phyloP scores from a whole-genome alignment of 2,888 invertebrate species.

The Mythimna loreyi region DNA sequence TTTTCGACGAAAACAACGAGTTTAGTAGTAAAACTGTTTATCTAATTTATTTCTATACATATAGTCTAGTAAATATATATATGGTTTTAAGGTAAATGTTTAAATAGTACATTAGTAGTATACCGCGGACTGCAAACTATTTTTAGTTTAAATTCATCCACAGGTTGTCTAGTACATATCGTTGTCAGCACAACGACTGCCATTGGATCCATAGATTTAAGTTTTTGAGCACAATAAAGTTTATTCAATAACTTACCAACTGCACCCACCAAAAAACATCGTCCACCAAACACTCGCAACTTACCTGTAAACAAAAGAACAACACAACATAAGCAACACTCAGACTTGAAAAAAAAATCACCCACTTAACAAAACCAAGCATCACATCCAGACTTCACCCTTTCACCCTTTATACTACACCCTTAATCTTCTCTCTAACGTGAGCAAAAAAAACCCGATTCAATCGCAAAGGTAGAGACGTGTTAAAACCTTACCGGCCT shows the following conservation, averaged over 20 bases:
- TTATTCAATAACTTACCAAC: constrained; percentile 19
- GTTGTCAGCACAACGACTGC: too few species aligned
- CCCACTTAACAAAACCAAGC: constrained; percentile 58
- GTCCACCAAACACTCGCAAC: constrained; percentile 10
- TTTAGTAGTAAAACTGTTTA: too few species aligned
- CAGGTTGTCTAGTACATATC: too few species aligned
- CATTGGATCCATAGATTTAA: too few species aligned
- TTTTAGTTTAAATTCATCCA: too few species aligned
- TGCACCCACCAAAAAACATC: not conserved
- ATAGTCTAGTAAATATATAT: too few species aligned
- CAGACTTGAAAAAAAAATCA: constrained; percentile 32
- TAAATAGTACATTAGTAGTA: too few species aligned
- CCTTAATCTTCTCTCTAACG: constrained; percentile 66
- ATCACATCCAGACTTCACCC: constrained; percentile 65
- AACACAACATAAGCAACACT: constrained; percentile 39
- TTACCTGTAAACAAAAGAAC: constrained; percentile 58
- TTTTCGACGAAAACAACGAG: not conserved
- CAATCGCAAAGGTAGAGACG: constrained; percentile 83
- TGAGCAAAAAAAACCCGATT: constrained; percentile 66
- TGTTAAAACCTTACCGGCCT: constrained; percentile 88
- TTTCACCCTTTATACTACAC: constrained; percentile 66
- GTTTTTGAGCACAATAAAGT: too few species aligned
- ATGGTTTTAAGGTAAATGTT: too few species aligned
- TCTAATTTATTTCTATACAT: too few species aligned
- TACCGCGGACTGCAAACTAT: too few species aligned